These are phyloP conservation scores for Euplexia lucipara DNA, from an alignment of 2,888 invertebrate genomes.

Conservation along the genomic window DNA sequence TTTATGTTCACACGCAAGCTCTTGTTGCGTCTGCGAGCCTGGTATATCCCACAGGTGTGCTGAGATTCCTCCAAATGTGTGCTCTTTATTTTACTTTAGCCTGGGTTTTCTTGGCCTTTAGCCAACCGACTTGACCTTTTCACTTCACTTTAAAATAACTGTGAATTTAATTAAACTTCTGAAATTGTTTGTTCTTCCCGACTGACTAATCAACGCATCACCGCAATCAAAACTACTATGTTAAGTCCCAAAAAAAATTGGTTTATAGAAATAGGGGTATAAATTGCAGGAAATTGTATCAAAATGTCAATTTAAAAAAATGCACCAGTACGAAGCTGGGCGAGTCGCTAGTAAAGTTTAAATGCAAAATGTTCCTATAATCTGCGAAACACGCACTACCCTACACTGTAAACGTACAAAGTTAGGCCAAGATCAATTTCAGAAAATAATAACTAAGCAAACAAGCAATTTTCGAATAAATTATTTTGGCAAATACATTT, in stretches of 20 bases:
- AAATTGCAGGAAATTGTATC: no score
- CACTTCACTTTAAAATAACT: neutral
- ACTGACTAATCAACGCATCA: no score
- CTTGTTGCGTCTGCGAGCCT: slow-evolving; percentile 42
- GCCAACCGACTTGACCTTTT: neutral
- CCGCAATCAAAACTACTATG: no score
- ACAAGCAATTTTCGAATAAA: neutral
- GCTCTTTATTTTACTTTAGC: slow-evolving; percentile 8
- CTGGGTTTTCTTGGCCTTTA: neutral
- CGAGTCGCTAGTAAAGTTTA: no score
- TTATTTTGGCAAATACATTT: slow-evolving; percentile 12
- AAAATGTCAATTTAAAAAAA: no score
- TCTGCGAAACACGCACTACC: neutral
- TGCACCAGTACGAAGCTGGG: no score
- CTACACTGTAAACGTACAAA: neutral
- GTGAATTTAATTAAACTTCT: no score
- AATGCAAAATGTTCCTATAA: neutral
- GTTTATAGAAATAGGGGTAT: no score
- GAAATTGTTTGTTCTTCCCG: no score
- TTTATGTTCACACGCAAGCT: slow-evolving; percentile 15
- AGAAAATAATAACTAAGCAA: neutral
- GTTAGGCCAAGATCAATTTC: neutral
- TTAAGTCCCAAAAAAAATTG: no score
- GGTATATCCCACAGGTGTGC: slow-evolving; percentile 47
- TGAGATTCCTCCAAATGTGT: slow-evolving; percentile 35